phyloP scores from a whole-genome alignment of 2,797 vertebrate species.

The Chelmon rostratus region DNA sequence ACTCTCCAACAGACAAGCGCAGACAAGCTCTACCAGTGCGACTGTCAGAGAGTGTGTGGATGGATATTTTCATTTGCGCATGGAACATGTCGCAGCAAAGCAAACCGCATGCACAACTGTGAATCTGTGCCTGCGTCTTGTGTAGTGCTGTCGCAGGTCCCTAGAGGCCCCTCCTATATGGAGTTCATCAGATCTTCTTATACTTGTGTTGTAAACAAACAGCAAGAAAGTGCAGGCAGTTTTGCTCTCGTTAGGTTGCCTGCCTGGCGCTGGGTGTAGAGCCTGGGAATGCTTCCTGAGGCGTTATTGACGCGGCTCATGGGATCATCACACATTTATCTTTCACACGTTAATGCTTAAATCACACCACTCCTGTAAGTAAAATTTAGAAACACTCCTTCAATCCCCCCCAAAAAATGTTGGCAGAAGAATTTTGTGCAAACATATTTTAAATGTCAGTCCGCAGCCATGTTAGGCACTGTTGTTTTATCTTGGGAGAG shows the following conservation, averaged over 20 bases:
- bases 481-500: neutral
- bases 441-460: neutral
- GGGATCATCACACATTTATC: neutral
- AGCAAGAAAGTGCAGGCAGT: slow-evolving; percentile 4
- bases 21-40: neutral
- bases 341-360: neutral
- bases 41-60: neutral
- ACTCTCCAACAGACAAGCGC: slow-evolving; percentile 16
- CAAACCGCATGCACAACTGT: neutral
- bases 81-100: neutral
- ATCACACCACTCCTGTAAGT: neutral
- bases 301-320: neutral
- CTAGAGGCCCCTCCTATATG: slow-evolving; percentile 22
- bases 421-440: neutral
- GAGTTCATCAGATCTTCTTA: slow-evolving; percentile 21
- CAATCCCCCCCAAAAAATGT: neutral
- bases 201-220: slow-evolving; percentile 47
- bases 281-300: slow-evolving; percentile 5
- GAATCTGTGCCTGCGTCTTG: neutral
- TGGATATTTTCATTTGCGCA: slow-evolving; percentile 3
- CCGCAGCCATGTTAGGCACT: neutral
- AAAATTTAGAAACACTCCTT: neutral
- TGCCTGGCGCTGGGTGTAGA: neutral
- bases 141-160: neutral
- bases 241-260: slow-evolving; percentile 32